Base-by-base conservation (phyloP, 2,888 invertebrate genomes). In the Geotrupes spiniger region DNA sequence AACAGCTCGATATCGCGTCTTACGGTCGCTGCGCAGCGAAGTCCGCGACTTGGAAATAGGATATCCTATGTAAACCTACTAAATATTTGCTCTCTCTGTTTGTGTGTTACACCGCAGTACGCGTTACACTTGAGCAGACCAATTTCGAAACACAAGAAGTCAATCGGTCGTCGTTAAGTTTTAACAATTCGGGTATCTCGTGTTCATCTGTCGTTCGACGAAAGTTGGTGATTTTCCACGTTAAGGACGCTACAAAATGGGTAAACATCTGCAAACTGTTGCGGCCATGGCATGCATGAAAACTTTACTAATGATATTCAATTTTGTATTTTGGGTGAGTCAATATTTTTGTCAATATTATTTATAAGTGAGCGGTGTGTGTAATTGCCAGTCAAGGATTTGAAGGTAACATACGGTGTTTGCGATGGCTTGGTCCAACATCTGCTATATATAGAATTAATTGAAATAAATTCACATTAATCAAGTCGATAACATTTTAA, bases 261-360 rank as follows among this genome's bases (percentile, higher is more conserved):
- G 82, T n/a, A 84, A 85, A 66, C 79, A 82, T 63, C 76, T 86
- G 57, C 84, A 85, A 70, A 85, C 83, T 56, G 81, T 84, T 55
- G 85, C 88, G 31, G 82, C 85, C 17, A 83, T 87, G 71, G 84
- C 85, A 55, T 88, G 87, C 70, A 81, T 89, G 74, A 90, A 89
- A 69, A 83, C 84, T 1, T 74, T 89, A 29, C 76, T 91, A 52
- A 87, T 89, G 78, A 74, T 86, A 43, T 90, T 89, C 75, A 91
- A 90, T 73, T 78, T 88, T 59, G 74, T 85, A 17, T 89, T 90
- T 73, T 88, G 86, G 88, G 91, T 91, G 73, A 82, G 86, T 76
- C n/a, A n/a, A n/a, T n/a, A n/a, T n/a, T n/a, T n/a, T n/a, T n/a
- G n/a, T n/a, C n/a, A n/a, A n/a, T n/a, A n/a, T n/a, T n/a, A n/a